phyloP scores from a whole-genome alignment of 2,888 invertebrate genomes.

The Chelonus formosanus region DNA sequence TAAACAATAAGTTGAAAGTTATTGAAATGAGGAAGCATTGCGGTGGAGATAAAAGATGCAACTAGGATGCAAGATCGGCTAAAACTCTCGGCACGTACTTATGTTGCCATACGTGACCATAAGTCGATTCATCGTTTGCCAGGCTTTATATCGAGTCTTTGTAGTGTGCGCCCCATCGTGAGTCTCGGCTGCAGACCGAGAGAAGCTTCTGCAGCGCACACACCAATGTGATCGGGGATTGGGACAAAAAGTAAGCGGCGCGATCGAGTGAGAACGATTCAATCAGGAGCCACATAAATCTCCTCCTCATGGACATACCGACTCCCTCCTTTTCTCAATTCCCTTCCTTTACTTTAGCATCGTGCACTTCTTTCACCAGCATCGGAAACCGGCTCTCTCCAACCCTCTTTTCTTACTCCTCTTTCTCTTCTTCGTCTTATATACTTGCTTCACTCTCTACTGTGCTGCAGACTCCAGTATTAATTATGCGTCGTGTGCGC shows the following conservation, averaged over 20 bases:
- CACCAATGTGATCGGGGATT: constrained; percentile 42
- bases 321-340: constrained; percentile 29
- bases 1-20: no score
- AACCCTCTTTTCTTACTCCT: constrained; percentile 27
- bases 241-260: constrained; percentile 62
- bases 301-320: constrained; percentile 62
- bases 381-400: constrained; percentile 29
- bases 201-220: constrained; percentile 12
- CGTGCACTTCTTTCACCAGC: constrained; percentile 3
- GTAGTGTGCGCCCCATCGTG: constrained; percentile 29
- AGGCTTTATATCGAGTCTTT: constrained; percentile 22
- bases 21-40: neutral
- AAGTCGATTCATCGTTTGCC: constrained; percentile 35
- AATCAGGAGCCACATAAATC: constrained; percentile 66
- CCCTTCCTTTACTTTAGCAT: constrained; percentile 20
- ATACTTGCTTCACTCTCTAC: constrained; percentile 21
- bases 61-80: constrained; percentile 16
- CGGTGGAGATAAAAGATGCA: neutral
- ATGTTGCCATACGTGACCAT: constrained; percentile 40
- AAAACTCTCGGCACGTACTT: constrained; percentile 15
- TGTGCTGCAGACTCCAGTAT: constrained; percentile 49
- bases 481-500: constrained; percentile 64
- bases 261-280: constrained; percentile 66
- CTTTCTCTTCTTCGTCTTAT: constrained; percentile 27
- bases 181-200: neutral